Percentiles rank a stretch among this genome's conserved stretches.
Conservation (phyloP, 64 coral and sea anemone species). For the Platygyra sinensis region DNA sequence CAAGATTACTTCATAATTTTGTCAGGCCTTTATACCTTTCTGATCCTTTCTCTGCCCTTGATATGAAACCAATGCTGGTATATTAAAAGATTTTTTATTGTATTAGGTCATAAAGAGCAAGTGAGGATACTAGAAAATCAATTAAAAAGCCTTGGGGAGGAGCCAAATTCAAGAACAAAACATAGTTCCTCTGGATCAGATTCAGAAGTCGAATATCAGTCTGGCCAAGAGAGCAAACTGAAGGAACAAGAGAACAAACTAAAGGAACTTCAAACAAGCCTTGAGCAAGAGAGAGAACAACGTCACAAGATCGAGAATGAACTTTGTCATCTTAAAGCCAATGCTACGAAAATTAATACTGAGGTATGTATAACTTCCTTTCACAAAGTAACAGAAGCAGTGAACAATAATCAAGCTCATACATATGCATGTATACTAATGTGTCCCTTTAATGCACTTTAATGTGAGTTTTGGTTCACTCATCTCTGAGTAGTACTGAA, state of each 20-base stretch:
- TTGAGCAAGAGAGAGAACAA: slow-evolving; percentile 40
- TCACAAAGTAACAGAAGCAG: neutral
- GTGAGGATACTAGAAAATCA: slow-evolving; percentile 64
- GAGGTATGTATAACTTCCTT: neutral
- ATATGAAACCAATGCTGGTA: no score
- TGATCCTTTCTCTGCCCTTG: no score
- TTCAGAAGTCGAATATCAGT: slow-evolving; percentile 43
- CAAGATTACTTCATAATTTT: no score
- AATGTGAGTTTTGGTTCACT: no score
- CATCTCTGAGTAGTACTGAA: no score
- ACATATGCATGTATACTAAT: neutral
- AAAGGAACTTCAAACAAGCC: slow-evolving; percentile 34
- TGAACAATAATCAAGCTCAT: no score
- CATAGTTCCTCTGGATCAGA: slow-evolving; percentile 36
- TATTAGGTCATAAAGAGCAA: slow-evolving; percentile 69
- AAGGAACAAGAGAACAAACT: slow-evolving; percentile 28
- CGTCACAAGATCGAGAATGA: slow-evolving; percentile 65
- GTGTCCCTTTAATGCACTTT: no score
- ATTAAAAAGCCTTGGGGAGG: slow-evolving; percentile 41
- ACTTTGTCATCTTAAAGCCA: slow-evolving; percentile 19
- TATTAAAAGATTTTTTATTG: neutral
- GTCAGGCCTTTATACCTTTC: no score
- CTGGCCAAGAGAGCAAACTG: slow-evolving; percentile 14
- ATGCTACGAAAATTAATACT: slow-evolving; percentile 20
- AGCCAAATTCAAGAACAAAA: slow-evolving; percentile 21